Evolutionary conservation across 37 sponge, comb jelly and placozoan species (phyloP), one percentile per base, ranked within the genome.

Genomic region (Geodia barretti): DNA sequence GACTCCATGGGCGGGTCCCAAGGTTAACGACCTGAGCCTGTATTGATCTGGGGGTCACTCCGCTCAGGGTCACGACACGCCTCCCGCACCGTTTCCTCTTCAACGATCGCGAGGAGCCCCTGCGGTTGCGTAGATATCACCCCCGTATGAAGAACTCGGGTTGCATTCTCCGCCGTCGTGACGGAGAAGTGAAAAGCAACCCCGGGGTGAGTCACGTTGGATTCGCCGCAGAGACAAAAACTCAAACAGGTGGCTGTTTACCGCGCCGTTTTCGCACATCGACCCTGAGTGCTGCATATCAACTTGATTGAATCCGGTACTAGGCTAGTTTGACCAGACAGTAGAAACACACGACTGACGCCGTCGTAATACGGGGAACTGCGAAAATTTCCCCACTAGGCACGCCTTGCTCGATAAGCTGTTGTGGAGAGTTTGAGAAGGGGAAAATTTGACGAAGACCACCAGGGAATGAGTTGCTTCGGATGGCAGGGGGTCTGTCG

Each of bases 241-340:
- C n/a, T n/a, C n/a, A n/a, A n/a, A n/a, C n/a, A n/a, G 65, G 20
- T 26, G 25, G n/a, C 5, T 64, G 29, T 26, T 23, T 64, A n/a
- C n/a, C n/a, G 29, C n/a, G 30, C 5, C 5, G 8, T 28, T 64
- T 64, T 4, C 5, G 20, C 38, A 33, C 39, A 19, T 35, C 70
- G 33, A 23, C n/a, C n/a, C n/a, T n/a, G n/a, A 70, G 70, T 70
- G 70, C 20, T 70, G 35, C 21, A 70, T 30, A 14, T 70, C 70
- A 30, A 70, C 39, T 14, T 70, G 5, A 34, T 8, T 70, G 21
- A 64, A 4, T 17, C 70, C 70, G 29, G 38, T 4, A 17, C 20
- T 64, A n/a, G n/a, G 4, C 65, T 26, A 24, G 5, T 26, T 29
- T n/a, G 30, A 21, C 5, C 70, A 2, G 7, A 34, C 28, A 29